Percentiles rank a stretch among this genome's conserved stretches.
phyloP scores from a whole-genome alignment of 2,797 vertebrate species.

The Saguinus oedipus region DNA sequence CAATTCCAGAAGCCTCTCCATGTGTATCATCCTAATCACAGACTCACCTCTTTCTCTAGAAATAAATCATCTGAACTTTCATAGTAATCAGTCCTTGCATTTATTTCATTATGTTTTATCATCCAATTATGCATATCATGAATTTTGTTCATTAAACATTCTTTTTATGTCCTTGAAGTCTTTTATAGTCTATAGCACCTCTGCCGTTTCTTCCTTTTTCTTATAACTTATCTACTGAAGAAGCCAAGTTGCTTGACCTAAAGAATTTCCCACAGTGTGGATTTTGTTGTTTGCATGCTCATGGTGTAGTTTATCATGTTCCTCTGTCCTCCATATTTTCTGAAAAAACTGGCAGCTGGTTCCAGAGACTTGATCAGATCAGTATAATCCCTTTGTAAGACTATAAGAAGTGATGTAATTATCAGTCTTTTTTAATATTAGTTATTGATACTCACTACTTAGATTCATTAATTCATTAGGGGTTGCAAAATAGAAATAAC shows the following conservation, averaged over 20 bases:
- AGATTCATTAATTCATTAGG: neutral
- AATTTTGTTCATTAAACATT: neutral
- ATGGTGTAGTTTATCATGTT: neutral
- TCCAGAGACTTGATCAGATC: neutral
- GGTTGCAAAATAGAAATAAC: neutral
- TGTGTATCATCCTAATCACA: neutral
- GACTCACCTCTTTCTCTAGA: neutral
- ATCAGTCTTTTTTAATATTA: neutral
- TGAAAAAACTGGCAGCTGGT: neutral
- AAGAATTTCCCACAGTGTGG: neutral
- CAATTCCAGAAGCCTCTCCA: neutral
- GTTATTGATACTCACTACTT: neutral
- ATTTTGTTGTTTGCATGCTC: neutral
- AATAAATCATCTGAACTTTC: neutral
- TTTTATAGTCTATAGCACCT: neutral
- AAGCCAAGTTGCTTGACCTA: neutral
- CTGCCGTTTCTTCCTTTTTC: neutral
- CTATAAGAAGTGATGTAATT: neutral
- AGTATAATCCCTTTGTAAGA: neutral
- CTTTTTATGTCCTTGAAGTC: neutral
- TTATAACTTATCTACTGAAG: neutral
- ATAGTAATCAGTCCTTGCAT: neutral
- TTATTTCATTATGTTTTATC: conserved; percentile 9
- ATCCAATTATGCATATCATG: neutral
- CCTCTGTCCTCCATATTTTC: neutral